These are phyloP conservation scores for Scotopteryx bipunctaria DNA, from an alignment of 2,888 invertebrate genomes.

Conservation along the genomic window DNA sequence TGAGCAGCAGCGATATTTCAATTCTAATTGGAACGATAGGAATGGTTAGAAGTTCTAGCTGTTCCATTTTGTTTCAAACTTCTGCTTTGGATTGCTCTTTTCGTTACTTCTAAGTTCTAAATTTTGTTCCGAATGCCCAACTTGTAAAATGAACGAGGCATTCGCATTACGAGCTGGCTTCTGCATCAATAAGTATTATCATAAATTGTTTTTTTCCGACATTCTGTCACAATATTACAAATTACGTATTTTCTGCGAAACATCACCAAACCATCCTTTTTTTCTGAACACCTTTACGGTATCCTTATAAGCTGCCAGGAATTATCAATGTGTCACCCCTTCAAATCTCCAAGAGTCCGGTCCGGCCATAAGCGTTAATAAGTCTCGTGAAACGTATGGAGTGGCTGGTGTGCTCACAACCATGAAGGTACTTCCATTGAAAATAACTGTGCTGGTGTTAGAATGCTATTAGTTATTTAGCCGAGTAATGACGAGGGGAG, in stretches of 20 bases:
- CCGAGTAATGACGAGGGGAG: constrained; percentile 73
- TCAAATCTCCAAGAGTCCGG: constrained; percentile 21
- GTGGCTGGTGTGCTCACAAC: constrained; percentile 31
- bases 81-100: constrained; percentile 33
- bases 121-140: constrained; percentile 23
- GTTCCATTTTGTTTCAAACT: constrained; percentile 38
- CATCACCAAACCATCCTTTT: background rate
- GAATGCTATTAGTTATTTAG: constrained; percentile 74
- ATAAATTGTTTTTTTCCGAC: constrained; percentile 1
- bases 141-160: constrained; percentile 22
- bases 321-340: constrained; percentile 26
- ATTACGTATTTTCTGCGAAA: background rate
- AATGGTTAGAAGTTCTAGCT: constrained; percentile 36
- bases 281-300: constrained; percentile 8
- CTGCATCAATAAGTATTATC: constrained; percentile 7
- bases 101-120: constrained; percentile 27
- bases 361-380: constrained; percentile 43
- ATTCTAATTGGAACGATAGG: constrained; percentile 39
- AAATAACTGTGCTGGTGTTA: constrained; percentile 56
- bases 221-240: background rate
- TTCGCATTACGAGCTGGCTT: constrained; percentile 10
- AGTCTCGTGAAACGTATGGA: constrained; percentile 36
- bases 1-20: constrained; percentile 33
- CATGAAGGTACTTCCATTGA: constrained; percentile 30
- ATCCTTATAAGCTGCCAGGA: constrained; percentile 17